These are phyloP conservation scores for Antechinus stuartii DNA, from an alignment of 2,113 vertebrate species.

Conservation along the genomic window DNA sequence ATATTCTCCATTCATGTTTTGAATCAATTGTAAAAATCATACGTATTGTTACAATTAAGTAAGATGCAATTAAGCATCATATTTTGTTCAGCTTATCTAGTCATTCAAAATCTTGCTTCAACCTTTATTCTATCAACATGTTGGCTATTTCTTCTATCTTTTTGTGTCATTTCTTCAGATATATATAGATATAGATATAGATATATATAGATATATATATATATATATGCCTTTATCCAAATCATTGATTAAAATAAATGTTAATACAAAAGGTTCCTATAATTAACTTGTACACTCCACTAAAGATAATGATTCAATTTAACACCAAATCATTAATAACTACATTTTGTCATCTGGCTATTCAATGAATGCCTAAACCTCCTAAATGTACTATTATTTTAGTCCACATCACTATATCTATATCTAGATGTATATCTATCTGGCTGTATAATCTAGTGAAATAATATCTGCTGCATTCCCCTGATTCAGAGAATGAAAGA, in stretches of 20 bases:
- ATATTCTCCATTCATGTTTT: too few species aligned
- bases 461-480: neutral
- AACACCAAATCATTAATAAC: neutral
- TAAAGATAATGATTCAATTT: neutral
- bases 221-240: neutral
- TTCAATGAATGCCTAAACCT: neutral
- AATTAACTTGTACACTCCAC: neutral
- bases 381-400: neutral
- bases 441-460: neutral
- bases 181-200: too few species aligned
- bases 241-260: neutral
- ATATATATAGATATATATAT: too few species aligned
- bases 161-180: neutral
- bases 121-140: neutral
- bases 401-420: neutral
- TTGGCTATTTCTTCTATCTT: neutral
- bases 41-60: too few species aligned
- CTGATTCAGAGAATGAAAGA: neutral
- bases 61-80: too few species aligned
- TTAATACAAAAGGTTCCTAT: too few species aligned
- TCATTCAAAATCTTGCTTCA: too few species aligned
- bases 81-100: too few species aligned
- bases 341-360: neutral
- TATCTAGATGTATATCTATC: neutral
- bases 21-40: too few species aligned